Evolutionary conservation across 2,888 invertebrate genomes (phyloP).

Genomic region (Eilema sororculum): DNA sequence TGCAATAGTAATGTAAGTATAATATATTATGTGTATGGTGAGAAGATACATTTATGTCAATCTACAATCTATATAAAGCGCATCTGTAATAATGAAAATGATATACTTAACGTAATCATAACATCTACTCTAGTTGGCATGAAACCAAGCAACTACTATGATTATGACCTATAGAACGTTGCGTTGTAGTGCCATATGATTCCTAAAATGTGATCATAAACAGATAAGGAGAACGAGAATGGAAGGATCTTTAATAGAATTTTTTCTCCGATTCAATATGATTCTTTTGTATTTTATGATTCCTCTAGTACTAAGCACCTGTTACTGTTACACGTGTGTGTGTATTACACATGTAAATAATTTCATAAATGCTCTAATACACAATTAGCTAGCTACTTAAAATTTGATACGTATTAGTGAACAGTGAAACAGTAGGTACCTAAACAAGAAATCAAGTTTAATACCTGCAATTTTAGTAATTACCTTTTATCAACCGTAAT

Average conservation of each 20-base stretch:
- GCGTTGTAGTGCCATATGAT: not conserved
- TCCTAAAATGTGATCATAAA: not conserved
- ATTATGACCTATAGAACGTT: too few relatives aligned
- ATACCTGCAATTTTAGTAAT: constrained; percentile 40
- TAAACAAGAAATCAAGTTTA: constrained; percentile 24
- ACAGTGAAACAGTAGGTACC: not conserved
- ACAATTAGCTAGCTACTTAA: not conserved
- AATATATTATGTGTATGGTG: too few relatives aligned
- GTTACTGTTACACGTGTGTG: too few relatives aligned
- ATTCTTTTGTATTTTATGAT: not conserved
- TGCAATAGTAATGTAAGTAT: not conserved
- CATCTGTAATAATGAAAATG: not conserved
- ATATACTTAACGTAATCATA: not conserved
- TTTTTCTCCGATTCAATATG: not conserved
- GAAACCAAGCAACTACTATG: not conserved
- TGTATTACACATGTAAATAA: too few relatives aligned
- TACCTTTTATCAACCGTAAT: constrained; percentile 48
- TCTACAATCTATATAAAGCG: not conserved
- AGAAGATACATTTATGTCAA: not conserved
- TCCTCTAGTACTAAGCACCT: too few relatives aligned
- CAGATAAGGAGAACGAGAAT: not conserved
- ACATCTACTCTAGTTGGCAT: not conserved
- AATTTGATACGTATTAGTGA: not conserved
- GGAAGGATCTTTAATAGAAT: not conserved
- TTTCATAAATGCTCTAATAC: not conserved